phyloP scores from a whole-genome alignment of 1,140 invertebrate species.

The Orchestia grillus region DNA sequence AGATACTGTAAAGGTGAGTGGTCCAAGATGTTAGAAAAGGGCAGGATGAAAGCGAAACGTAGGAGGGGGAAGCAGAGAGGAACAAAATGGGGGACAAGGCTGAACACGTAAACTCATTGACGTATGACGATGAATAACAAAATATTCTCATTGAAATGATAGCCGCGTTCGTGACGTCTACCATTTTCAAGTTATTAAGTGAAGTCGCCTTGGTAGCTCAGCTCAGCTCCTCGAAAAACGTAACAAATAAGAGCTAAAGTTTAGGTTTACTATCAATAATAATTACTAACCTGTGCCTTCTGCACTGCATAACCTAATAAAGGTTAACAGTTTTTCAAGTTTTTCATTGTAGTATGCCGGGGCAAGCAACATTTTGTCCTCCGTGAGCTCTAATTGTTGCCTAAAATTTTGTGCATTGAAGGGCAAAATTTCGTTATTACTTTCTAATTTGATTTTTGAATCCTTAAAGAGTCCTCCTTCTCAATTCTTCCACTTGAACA shows the following conservation, averaged over 20 bases:
- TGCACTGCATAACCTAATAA: not conserved
- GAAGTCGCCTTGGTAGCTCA: not conserved
- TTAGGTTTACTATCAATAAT: not conserved
- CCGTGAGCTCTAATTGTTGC: not conserved
- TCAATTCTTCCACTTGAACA: not conserved
- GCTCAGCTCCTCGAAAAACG: not conserved
- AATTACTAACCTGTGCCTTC: not conserved
- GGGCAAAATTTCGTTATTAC: too few relatives aligned
- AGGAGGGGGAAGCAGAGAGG: not conserved
- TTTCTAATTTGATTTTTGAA: not conserved
- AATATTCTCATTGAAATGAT: not conserved
- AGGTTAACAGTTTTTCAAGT: not conserved
- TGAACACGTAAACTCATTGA: not conserved
- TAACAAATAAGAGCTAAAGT: not conserved
- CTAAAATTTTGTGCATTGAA: not conserved
- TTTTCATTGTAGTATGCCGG: not conserved
- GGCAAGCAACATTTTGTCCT: not conserved
- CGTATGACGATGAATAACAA: not conserved
- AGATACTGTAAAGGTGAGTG: not conserved
- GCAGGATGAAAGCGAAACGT: not conserved
- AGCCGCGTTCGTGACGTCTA: not conserved
- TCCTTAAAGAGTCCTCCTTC: not conserved
- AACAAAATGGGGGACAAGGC: not conserved
- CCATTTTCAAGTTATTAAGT: not conserved
- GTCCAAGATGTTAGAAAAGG: slow-evolving; percentile 3